Conservation (phyloP, 1,140 invertebrate genomes). For the Neodiprion lecontei region DNA sequence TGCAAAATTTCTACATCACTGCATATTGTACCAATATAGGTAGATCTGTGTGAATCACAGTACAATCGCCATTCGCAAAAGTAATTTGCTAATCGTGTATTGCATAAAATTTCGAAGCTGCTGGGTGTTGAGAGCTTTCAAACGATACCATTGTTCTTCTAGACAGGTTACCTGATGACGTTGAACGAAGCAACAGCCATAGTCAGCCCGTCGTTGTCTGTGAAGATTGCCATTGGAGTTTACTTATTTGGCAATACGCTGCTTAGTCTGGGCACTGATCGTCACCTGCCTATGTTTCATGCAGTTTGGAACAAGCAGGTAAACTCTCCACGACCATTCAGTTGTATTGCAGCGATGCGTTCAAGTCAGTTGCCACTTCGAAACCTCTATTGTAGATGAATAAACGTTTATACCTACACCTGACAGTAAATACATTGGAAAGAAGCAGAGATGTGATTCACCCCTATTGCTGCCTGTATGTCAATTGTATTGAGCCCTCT, state of each 20-base stretch:
- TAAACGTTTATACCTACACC: too few relatives aligned
- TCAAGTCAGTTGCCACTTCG: too few relatives aligned
- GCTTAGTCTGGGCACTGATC: conserved; percentile 78
- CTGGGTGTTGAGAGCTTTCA: neutral
- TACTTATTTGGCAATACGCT: conserved; percentile 77
- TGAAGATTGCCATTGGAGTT: conserved; percentile 77
- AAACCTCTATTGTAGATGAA: too few relatives aligned
- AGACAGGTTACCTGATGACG: conserved; percentile 74
- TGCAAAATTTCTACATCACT: too few relatives aligned
- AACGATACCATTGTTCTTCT: conserved; percentile 32
- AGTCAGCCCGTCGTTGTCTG: conserved; percentile 72
- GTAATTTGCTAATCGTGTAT: too few relatives aligned
- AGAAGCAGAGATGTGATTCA: too few relatives aligned
- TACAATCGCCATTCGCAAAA: too few relatives aligned
- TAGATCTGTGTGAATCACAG: too few relatives aligned
- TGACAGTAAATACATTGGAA: neutral
- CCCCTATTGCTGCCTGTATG: too few relatives aligned
- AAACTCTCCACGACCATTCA: conserved; percentile 27
- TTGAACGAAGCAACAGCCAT: conserved; percentile 74
- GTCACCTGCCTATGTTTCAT: conserved; percentile 78
- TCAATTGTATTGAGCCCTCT: neutral
- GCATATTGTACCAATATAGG: too few relatives aligned
- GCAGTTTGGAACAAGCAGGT: conserved; percentile 77
- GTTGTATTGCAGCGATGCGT: neutral
- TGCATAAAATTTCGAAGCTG: too few relatives aligned